phyloP scores from a whole-genome alignment of 2,888 invertebrate species.

The Cantharis lateralis region DNA sequence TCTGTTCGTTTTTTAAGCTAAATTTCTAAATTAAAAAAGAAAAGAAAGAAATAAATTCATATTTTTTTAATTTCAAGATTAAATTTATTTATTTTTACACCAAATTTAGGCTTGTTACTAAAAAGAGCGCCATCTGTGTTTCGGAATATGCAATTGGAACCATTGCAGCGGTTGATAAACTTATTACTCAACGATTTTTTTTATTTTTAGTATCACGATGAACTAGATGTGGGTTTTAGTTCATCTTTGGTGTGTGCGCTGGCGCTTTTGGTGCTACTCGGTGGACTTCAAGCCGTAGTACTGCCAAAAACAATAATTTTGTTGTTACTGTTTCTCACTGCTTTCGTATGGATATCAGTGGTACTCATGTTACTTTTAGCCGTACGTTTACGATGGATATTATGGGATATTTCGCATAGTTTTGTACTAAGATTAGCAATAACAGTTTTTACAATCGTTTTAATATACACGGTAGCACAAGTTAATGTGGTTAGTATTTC shows the following conservation, averaged over 20 bases:
- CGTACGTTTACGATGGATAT: constrained; percentile 79
- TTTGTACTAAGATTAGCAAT: constrained; percentile 83
- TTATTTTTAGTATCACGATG: constrained; percentile 76
- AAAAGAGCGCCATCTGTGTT: no score
- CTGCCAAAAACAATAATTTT: constrained; percentile 85
- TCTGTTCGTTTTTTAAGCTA: no score
- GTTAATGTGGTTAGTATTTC: constrained; percentile 83
- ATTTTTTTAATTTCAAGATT: no score
- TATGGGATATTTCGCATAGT: constrained; percentile 85
- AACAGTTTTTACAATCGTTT: constrained; percentile 83
- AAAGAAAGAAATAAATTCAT: no score
- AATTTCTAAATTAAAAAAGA: no score
- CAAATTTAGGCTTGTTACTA: no score
- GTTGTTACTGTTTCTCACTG: constrained; percentile 81
- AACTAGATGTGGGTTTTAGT: constrained; percentile 84
- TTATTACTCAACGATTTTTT: not conserved
- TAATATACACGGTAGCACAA: constrained; percentile 88
- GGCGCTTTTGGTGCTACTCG: constrained; percentile 73
- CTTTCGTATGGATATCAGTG: constrained; percentile 89
- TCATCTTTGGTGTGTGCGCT: constrained; percentile 80
- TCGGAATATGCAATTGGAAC: no score
- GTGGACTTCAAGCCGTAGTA: constrained; percentile 78
- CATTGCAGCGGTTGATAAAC: no score
- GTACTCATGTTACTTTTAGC: constrained; percentile 84
- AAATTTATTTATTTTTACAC: no score